Evolutionary conservation across 1,140 invertebrate species (phyloP), one percentile per base, ranked within the genome.

Genomic region (Nephotettix cincticeps): DNA sequence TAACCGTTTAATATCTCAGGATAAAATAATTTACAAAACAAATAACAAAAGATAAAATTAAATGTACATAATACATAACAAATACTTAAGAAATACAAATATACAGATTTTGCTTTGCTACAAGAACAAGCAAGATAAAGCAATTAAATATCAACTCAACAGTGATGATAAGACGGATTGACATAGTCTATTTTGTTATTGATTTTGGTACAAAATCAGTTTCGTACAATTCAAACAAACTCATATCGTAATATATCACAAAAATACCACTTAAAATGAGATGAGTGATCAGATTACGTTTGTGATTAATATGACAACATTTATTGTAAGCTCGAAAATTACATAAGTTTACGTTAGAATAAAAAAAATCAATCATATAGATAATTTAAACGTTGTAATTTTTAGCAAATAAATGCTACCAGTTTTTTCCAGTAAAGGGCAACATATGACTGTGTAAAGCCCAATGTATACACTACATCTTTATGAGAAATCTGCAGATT

Each of bases 51-150:
- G n/a, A 25, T 43, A 67, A 43, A 43, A 43, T 40, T 43, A 67
- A 67, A 45, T 43, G 1, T 45, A 43, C 32, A 43, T 21, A 67
- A 43, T 67, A 27, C 21, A 45, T 27, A 67, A 67, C 64, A 67
- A 58, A 67, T 67, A 67, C 40, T 25, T 25, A 43, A 19, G 27
- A 67, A 67, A 67, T 67, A 67, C 64, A 67, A 67, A 67, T 67
- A 27, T 67, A 67, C 64, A 67, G 25, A 67, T 32, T 43, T 13
- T 25, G 14, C 11, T 6, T 65, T 14, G 13, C 14, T 14, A 25
- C 14, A 11, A 23, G 28, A 58, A 21, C 28, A 28, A 21, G 27
- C 17, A 58, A 58, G 13, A 58, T 2, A 58, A 58, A 25, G 54
- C 54, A 25, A 21, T 13, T 58, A 21, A 58, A 6, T 6, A 6